phyloP scores from a whole-genome alignment of 2,113 vertebrate species.

The Taxidea taxus region DNA sequence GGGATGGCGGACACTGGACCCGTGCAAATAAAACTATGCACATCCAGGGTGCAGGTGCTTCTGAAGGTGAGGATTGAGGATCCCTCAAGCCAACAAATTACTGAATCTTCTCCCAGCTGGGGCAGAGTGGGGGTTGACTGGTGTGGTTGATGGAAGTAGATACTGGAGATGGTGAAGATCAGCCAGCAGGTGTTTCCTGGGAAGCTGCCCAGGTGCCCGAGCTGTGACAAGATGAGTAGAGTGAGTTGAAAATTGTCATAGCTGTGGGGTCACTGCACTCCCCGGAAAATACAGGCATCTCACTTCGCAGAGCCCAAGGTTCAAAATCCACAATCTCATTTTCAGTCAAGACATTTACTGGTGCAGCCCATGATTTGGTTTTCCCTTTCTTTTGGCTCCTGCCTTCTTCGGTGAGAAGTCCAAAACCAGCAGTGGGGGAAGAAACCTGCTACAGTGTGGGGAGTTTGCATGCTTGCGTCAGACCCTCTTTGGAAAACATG shows the following conservation, averaged over 20 bases:
- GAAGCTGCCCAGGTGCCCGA: not conserved
- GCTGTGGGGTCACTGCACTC: not conserved
- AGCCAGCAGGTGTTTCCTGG: not conserved
- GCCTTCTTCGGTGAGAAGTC: not conserved
- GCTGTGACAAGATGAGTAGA: not conserved
- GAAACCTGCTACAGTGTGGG: rapidly evolving
- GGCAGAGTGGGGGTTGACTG: too few species aligned
- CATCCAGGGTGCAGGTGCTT: slow-evolving; percentile 67
- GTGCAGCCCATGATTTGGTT: not conserved
- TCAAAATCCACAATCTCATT: not conserved
- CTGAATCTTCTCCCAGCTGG: not conserved
- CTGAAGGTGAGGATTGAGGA: slow-evolving; percentile 77
- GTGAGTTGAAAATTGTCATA: not conserved
- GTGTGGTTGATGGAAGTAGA: too few species aligned
- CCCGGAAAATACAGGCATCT: not conserved
- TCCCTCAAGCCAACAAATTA: not conserved
- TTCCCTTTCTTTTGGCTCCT: not conserved
- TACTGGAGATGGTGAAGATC: not conserved
- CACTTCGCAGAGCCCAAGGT: not conserved
- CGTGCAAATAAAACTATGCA: slow-evolving; percentile 76
- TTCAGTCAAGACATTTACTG: not conserved
- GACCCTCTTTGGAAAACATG: not conserved
- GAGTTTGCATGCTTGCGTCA: not conserved
- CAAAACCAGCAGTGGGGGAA: not conserved
- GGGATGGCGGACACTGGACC: slow-evolving; percentile 70